phyloP scores from a whole-genome alignment of 2,888 invertebrate genomes.

The Mayetiola destructor region DNA sequence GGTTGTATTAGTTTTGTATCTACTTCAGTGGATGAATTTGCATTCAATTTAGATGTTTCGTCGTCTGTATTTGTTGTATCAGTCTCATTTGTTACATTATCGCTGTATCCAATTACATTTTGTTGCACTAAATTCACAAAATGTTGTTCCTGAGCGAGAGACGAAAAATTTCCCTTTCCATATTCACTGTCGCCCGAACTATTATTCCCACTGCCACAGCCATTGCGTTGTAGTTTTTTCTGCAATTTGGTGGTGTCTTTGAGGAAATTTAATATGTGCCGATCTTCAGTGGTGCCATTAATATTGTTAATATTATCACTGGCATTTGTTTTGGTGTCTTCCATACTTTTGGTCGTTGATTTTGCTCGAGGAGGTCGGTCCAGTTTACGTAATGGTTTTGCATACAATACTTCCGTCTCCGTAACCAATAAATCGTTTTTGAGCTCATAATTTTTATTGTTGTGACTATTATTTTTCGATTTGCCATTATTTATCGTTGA shows the following conservation, averaged over 20 bases:
- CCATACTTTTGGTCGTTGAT: slow-evolving; percentile 21
- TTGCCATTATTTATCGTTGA: not conserved
- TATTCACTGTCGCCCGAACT: slow-evolving; percentile 24
- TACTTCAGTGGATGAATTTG: slow-evolving; percentile 31
- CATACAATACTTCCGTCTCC: slow-evolving; percentile 32
- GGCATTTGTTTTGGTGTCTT: slow-evolving; percentile 17
- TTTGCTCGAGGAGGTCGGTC: slow-evolving; percentile 35
- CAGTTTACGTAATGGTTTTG: slow-evolving; percentile 34
- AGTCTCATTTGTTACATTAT: not conserved
- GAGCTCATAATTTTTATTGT: not conserved
- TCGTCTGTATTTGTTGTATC: slow-evolving; percentile 14
- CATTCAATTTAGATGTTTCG: slow-evolving; percentile 16
- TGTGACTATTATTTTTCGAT: not conserved
- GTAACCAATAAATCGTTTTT: no score
- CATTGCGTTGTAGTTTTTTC: slow-evolving; percentile 29
- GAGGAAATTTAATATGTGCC: slow-evolving; percentile 34
- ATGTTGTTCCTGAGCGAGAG: slow-evolving; percentile 35
- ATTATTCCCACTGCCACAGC: slow-evolving; percentile 5
- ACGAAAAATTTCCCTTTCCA: slow-evolving; percentile 34
- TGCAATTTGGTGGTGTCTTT: slow-evolving; percentile 34
- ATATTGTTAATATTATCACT: slow-evolving; percentile 23
- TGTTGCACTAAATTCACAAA: slow-evolving; percentile 36
- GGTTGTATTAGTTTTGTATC: slow-evolving; percentile 32
- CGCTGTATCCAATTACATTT: slow-evolving; percentile 25
- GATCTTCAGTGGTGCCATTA: slow-evolving; percentile 31